Base-by-base conservation (phyloP, 1,140 invertebrate genomes). In the Melipona quadrifasciata region DNA sequence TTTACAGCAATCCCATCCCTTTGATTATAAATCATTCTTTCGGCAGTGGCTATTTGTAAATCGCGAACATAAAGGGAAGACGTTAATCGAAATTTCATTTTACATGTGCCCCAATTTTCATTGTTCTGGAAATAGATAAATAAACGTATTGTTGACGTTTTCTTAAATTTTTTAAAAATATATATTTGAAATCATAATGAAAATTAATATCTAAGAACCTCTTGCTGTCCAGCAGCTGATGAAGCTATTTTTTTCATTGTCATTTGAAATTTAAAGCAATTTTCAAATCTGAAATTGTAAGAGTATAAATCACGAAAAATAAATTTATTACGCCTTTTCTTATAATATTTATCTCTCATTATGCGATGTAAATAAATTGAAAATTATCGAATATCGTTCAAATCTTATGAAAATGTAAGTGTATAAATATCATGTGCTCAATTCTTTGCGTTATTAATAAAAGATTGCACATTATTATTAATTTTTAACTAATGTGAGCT, bases 201-300 rank as follows among this genome's bases (percentile, higher is more conserved):
- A 77, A 72, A 58, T 12, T 39, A 24, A 86, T n/a, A 1, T 57
- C 24, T 58, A 47, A 73, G 80, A 47, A 85, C 58, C 58, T 79
- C 71, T 85, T 58, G 57, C 85, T 47, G 85, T 80, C 85, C 87
- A 84, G 85, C 88, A 89, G 85, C 79, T 57, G 64, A 85, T 65
- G 47, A 72, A 80, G 65, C 57, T 89, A 74, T 72, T 47, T 84
- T 27, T 57, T 27, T 14, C 58, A 67, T 67, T 84, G 31, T 68
- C 51, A 72, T 79, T 80, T 74, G 19, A 80, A 39, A 80, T 67
- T 84, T 70, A 47, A 74, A 65, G 68, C 31, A 67, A n/a, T 24
- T 55, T 67, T 4, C 31, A 24, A 67, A 14, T 12, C 64, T 12
- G 47, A 78, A 79, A 53, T n/a, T 84, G 17, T 53, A 55, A 39